Evolutionary conservation across 2,888 invertebrate species (phyloP).

Genomic region (Orthosia gracilis): DNA sequence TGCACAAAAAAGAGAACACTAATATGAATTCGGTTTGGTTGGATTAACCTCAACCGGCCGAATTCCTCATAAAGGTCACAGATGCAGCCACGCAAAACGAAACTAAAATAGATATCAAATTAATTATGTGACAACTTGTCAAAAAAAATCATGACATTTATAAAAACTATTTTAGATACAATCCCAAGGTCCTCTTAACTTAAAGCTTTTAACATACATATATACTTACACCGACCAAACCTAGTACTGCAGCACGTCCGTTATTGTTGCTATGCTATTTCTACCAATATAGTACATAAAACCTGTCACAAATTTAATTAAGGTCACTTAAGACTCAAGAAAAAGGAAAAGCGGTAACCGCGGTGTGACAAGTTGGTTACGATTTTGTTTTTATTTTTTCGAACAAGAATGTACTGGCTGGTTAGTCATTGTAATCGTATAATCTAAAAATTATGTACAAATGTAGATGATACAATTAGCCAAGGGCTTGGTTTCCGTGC

Average conservation of each 20-base stretch:
- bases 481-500: neutral
- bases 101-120: neutral
- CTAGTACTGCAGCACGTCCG: neutral
- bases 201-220: too few species aligned
- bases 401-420: neutral
- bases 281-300: neutral
- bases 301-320: slow-evolving; percentile 18
- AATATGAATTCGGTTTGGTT: neutral
- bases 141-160: neutral
- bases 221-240: neutral
- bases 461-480: neutral
- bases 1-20: neutral
- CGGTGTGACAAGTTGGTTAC: slow-evolving; percentile 3
- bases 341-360: slow-evolving; percentile 11
- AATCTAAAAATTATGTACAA: neutral
- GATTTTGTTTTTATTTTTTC: neutral
- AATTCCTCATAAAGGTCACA: slow-evolving; percentile 1
- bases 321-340: slow-evolving; percentile 10
- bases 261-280: neutral
- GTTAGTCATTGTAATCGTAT: neutral
- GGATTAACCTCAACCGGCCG: neutral
- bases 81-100: neutral
- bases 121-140: neutral
- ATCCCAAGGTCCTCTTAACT: too few species aligned
- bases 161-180: neutral